phyloP scores from a whole-genome alignment of 2,888 invertebrate species.

The Microplitis deprimator region DNA sequence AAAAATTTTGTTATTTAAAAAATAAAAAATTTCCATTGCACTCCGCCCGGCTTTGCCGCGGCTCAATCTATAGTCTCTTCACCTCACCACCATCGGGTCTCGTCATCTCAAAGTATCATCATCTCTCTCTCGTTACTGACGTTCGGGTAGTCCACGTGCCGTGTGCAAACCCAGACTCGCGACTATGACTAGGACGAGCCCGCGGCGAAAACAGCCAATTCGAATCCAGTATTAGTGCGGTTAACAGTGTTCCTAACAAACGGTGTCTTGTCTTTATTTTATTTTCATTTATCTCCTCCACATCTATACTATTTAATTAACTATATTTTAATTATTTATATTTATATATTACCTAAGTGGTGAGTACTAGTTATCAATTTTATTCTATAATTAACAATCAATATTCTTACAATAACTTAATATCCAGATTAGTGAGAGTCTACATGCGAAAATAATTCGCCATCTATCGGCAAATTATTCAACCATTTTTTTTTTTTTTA shows the following conservation, averaged over 20 bases:
- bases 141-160: constrained; percentile 67
- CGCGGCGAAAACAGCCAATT: constrained; percentile 68
- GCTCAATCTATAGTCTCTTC: neutral
- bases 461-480: no score
- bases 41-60: constrained; percentile 37
- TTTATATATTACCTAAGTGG: constrained; percentile 24
- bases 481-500: no score
- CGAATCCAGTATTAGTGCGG: constrained; percentile 72
- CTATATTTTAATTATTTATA: neutral
- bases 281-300: constrained; percentile 14
- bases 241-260: constrained; percentile 59
- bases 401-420: constrained; percentile 2
- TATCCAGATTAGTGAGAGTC: constrained; percentile 19
- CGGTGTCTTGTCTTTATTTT: constrained; percentile 18
- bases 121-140: constrained; percentile 53
- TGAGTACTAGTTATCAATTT: constrained; percentile 7
- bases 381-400: neutral
- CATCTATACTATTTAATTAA: neutral
- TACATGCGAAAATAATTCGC: no score
- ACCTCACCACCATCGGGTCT: neutral
- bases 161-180: constrained; percentile 66
- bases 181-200: constrained; percentile 69
- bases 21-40: neutral
- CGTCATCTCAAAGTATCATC: neutral
- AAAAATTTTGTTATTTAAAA: neutral